These are phyloP conservation scores for Muntiacus muntjak DNA, from an alignment of 2,113 vertebrate species.

Conservation along the genomic window DNA sequence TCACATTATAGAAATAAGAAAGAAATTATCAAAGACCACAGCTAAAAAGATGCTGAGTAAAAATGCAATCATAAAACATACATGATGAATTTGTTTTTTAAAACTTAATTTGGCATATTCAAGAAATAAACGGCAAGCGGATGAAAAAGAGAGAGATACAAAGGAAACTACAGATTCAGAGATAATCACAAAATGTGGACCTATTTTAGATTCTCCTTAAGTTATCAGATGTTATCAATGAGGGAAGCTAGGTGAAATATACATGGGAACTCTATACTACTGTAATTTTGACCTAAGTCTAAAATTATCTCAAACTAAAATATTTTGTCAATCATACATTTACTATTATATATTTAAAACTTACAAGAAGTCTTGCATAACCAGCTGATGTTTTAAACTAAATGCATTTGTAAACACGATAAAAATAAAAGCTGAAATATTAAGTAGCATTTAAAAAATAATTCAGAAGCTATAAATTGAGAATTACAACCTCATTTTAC, in stretches of 20 bases:
- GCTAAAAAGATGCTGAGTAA: not conserved
- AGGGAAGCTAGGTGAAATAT: not conserved
- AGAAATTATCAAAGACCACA: not conserved
- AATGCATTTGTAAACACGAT: not conserved
- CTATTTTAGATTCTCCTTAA: not conserved
- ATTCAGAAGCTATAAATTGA: not conserved
- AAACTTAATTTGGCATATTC: not conserved
- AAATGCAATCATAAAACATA: not conserved
- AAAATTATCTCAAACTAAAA: conserved; percentile 20
- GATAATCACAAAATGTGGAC: not conserved
- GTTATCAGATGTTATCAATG: not conserved
- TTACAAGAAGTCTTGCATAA: not conserved
- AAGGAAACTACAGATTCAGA: not conserved
- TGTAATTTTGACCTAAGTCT: not conserved
- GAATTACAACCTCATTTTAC: not conserved
- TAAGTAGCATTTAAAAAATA: not conserved
- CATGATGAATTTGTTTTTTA: not conserved
- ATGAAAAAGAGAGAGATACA: not conserved
- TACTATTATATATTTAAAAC: not conserved
- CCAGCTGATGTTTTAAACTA: not conserved
- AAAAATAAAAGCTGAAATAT: conserved; percentile 12
- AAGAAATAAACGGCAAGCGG: not conserved
- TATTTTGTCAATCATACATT: not conserved
- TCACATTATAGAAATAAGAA: not conserved
- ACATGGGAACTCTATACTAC: not conserved